Evolutionary conservation across 2,113 vertebrate genomes (phyloP).

Genomic region (Acanthochromis polyacanthus): DNA sequence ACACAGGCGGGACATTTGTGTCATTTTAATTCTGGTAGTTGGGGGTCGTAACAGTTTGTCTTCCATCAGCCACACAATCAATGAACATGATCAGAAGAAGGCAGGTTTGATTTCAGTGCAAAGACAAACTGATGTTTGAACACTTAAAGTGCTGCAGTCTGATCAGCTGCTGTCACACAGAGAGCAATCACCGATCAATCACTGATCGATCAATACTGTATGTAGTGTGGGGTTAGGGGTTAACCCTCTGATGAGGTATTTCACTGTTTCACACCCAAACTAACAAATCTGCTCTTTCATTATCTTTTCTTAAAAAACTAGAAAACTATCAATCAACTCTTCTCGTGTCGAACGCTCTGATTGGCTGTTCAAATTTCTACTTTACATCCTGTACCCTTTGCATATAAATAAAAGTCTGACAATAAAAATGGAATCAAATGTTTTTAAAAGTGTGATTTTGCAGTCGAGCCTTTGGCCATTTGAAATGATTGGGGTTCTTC

Average conservation of each 20-base stretch:
- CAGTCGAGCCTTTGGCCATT: slow-evolving; percentile 60
- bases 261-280: slow-evolving; percentile 55
- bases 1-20: slow-evolving; percentile 42
- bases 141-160: slow-evolving; percentile 93
- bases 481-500: slow-evolving; percentile 82
- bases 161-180: slow-evolving; percentile 39
- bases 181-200: background rate
- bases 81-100: slow-evolving; percentile 12
- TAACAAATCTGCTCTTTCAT: slow-evolving; percentile 51
- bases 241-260: slow-evolving; percentile 81
- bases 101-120: slow-evolving; percentile 88
- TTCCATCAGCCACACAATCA: slow-evolving; percentile 69
- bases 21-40: slow-evolving; percentile 77
- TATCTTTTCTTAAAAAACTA: slow-evolving; percentile 66
- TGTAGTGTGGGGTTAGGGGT: slow-evolving; percentile 48
- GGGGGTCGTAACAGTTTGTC: slow-evolving; percentile 76
- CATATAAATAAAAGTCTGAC: slow-evolving; percentile 78
- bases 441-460: slow-evolving; percentile 58
- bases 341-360: slow-evolving; percentile 42
- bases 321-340: slow-evolving; percentile 55
- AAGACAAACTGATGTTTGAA: slow-evolving; percentile 86
- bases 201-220: slow-evolving; percentile 36
- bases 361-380: slow-evolving; percentile 54
- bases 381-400: too few species aligned
- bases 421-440: slow-evolving; percentile 72